phyloP scores from a whole-genome alignment of 2,113 vertebrate species.

The Shinisaurus crocodilurus region DNA sequence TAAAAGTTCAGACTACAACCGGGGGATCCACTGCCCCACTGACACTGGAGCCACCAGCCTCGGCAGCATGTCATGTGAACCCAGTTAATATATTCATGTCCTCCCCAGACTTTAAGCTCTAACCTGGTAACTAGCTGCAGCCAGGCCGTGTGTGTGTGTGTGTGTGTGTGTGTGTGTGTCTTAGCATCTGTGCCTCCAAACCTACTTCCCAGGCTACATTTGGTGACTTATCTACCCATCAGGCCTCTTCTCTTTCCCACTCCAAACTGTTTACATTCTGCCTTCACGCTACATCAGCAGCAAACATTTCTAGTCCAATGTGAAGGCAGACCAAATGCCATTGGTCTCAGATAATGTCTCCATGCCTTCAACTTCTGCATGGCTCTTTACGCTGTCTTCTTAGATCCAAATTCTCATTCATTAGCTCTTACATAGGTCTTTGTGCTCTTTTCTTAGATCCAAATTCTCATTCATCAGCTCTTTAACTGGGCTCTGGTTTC shows the following conservation, averaged over 20 bases:
- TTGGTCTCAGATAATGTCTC: constrained; percentile 13
- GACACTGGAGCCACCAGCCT: too few relatives aligned
- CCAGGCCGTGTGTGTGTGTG: too few relatives aligned
- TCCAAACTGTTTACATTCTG: constrained; percentile 9
- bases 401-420: too few relatives aligned
- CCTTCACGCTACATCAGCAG: background rate
- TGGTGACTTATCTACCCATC: background rate
- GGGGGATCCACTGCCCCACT: too few relatives aligned
- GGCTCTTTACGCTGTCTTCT: background rate
- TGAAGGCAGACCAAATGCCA: background rate
- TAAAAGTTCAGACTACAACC: too few relatives aligned
- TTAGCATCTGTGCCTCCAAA: background rate
- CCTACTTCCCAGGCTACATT: background rate
- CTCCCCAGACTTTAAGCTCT: background rate
- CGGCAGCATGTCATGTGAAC: too few relatives aligned
- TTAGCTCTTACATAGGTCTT: background rate
- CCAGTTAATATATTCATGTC: background rate
- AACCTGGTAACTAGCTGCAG: background rate
- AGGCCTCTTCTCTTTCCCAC: background rate
- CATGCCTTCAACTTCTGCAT: background rate
- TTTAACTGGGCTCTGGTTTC: constrained; percentile 7
- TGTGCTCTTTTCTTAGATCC: background rate
- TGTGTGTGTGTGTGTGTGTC: background rate
- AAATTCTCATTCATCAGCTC: background rate
- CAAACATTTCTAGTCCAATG: background rate